Evolutionary conservation across 2,797 vertebrate genomes (phyloP).

Genomic region (Alauda arvensis): DNA sequence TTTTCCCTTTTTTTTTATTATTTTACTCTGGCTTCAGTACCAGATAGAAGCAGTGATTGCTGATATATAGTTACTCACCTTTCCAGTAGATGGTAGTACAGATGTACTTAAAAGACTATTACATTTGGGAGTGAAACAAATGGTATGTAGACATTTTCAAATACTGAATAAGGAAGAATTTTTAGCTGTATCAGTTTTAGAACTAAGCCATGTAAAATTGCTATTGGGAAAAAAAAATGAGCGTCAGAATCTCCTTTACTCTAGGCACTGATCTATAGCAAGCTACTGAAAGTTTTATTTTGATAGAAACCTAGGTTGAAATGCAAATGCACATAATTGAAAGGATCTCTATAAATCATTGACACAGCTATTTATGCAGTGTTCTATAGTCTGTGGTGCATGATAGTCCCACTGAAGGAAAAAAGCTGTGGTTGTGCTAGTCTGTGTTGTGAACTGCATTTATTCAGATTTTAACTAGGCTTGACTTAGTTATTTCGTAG

Average conservation of each 20-base stretch:
- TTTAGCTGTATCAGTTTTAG: neutral
- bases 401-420: neutral
- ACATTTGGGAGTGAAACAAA: constrained; percentile 33
- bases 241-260: neutral
- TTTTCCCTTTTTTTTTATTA: neutral
- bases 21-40: neutral
- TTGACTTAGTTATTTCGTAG: neutral
- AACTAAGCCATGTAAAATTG: neutral
- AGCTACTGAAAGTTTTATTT: constrained; percentile 13
- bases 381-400: neutral
- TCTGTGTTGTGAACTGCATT: neutral
- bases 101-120: constrained; percentile 67
- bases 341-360: constrained; percentile 5
- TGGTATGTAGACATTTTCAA: neutral
- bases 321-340: neutral
- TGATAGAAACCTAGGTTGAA: constrained; percentile 12
- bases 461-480: neutral
- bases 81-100: constrained; percentile 78
- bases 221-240: neutral
- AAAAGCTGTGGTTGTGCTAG: neutral
- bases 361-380: neutral
- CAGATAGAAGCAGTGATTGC: constrained; percentile 15
- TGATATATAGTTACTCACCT: constrained; percentile 65
- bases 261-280: neutral
- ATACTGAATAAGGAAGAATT: constrained; percentile 6